These are phyloP conservation scores for Elaphurus davidianus DNA, from an alignment of 2,113 vertebrate species.

Conservation along the genomic window DNA sequence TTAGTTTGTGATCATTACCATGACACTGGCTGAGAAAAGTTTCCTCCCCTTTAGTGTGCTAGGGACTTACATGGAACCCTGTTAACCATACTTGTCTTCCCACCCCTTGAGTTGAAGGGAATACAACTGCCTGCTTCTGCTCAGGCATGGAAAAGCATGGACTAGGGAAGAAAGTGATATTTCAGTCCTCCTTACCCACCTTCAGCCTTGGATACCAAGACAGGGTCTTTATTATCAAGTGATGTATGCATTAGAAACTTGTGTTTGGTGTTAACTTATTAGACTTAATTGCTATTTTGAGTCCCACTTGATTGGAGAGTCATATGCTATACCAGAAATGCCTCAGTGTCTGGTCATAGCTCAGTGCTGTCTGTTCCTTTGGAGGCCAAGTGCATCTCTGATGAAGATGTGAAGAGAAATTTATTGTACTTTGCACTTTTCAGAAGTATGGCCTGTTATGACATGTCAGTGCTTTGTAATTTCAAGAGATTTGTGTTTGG, in stretches of 20 bases:
- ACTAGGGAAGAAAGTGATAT: not conserved
- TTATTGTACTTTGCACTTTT: not conserved
- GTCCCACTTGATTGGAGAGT: not conserved
- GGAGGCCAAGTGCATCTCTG: not conserved
- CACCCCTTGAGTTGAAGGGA: not conserved
- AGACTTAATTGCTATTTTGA: not conserved
- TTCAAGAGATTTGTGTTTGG: not conserved
- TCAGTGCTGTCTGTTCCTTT: not conserved
- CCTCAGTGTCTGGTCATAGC: not conserved
- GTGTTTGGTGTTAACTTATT: not conserved
- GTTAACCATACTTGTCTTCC: not conserved
- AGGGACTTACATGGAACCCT: not conserved
- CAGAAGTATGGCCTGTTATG: not conserved
- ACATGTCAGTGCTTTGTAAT: not conserved
- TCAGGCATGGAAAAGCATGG: not conserved
- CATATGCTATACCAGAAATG: not conserved
- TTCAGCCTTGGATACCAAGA: not conserved
- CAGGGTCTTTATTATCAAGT: not conserved
- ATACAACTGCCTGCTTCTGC: not conserved
- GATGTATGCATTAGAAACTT: not conserved
- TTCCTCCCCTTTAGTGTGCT: not conserved
- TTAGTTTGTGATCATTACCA: not conserved
- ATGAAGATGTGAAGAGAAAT: not conserved
- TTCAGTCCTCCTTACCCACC: not conserved
- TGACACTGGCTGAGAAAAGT: not conserved